Evolutionary conservation across 2,797 vertebrate species (phyloP), one percentile per base, ranked within the genome.

Genomic region (Meriones psammophilus): DNA sequence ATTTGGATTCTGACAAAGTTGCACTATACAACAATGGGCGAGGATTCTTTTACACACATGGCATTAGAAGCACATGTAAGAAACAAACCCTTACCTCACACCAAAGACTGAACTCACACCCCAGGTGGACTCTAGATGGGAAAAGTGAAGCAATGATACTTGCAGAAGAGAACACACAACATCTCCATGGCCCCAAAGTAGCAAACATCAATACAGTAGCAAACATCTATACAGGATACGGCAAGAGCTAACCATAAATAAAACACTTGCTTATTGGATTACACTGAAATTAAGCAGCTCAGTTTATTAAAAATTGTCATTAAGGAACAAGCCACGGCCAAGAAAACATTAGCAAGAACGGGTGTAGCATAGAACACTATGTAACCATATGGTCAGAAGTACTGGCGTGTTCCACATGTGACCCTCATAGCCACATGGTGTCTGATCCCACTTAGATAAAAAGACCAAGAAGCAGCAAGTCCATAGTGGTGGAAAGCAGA

Each of bases 201-300:
- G 33, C n/a, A 54, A 36, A 13, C 14, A 20, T 12, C 62, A 30
- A 15, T 0, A 3, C 26, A 5, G 1, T 1, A 60, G 33, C n/a
- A 54, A 36, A 13, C 14, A 20, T 12, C 62, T n/a, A 15, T 0
- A 2, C 26, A 46, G 73, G 87, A 69, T 7, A 60, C 1, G 12
- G 46, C 18, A 28, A 30, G 64, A 26, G 15, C 80, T 15, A 13
- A 18, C 68, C 20, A 39, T 0, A 39, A 69, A 26, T n/a, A 66
- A 50, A 68, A 66, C 36, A 56, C 13, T 2, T 3, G 18, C 33
- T 20, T 50, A 81, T 8, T 50, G 22, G 20, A 56, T 12, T 26
- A n/a, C 3, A 39, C 5, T 71, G 50, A 93, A 79, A 22, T 78
- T n/a, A 64, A 89, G 33, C 89, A 85, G 39, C 42, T 73, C 33